A percentile compares a stretch with the other conserved stretches of the same genome.
These are phyloP conservation scores for Lethrus apterus DNA, from an alignment of 1,140 invertebrate species.

Conservation along the genomic window DNA sequence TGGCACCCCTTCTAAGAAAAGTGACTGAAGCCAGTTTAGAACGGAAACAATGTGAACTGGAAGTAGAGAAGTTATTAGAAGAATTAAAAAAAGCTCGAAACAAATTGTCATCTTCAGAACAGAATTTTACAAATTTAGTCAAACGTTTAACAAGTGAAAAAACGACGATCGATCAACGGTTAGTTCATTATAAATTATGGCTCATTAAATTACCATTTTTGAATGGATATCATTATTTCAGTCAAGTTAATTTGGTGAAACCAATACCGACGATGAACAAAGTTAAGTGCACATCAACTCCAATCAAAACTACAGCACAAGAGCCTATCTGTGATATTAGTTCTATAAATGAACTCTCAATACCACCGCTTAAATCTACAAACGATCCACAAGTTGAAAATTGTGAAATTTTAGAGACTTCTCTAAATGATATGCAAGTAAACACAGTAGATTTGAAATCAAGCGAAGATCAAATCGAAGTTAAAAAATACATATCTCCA, in stretches of 20 bases:
- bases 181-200: too few species aligned
- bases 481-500: constrained; percentile 4
- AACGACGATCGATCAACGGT: constrained; percentile 32
- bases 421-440: neutral
- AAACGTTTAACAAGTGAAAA: constrained; percentile 28
- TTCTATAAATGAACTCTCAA: constrained; percentile 1
- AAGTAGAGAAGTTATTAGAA: constrained; percentile 28
- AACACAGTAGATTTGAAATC: neutral
- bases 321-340: constrained; percentile 7
- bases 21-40: constrained; percentile 30
- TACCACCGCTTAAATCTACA: neutral
- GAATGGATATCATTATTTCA: too few species aligned
- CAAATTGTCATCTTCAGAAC: constrained; percentile 23
- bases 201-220: too few species aligned
- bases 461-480: neutral
- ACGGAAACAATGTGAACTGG: constrained; percentile 30
- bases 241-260: too few species aligned
- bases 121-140: constrained; percentile 25
- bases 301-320: neutral
- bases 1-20: constrained; percentile 35
- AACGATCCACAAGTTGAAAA: neutral
- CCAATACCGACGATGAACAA: too few species aligned
- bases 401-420: neutral
- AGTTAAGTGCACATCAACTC: constrained; percentile 9
- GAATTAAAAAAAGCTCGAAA: constrained; percentile 26